phyloP scores from a whole-genome alignment of 2,113 vertebrate genomes.

The Mystacornis crossleyi region DNA sequence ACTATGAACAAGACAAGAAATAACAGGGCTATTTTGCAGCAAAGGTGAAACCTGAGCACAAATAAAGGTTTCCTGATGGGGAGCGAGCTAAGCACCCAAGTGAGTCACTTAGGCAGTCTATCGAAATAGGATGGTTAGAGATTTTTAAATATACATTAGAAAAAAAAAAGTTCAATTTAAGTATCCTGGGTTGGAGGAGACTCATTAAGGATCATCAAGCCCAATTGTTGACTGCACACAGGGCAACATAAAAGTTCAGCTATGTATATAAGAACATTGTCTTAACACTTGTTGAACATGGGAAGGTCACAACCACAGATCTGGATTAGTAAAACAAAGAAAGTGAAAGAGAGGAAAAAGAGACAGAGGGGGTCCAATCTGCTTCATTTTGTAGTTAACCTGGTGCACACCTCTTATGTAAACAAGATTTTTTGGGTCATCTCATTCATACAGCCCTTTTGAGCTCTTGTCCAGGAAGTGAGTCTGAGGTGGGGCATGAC shows the following conservation, averaged over 20 bases:
- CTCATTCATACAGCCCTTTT: neutral
- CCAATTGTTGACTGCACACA: neutral
- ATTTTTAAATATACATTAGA: neutral
- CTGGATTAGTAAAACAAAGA: neutral
- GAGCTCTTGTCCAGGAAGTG: neutral
- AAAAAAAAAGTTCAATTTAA: neutral
- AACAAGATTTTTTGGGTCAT: neutral
- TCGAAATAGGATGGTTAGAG: neutral
- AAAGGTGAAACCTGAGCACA: neutral
- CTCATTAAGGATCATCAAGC: neutral
- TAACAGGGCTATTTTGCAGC: neutral
- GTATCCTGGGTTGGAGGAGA: neutral
- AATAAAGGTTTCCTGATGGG: neutral
- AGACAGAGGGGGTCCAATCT: fast-evolving
- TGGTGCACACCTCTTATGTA: neutral
- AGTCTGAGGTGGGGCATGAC: fast-evolving
- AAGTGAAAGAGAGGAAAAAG: neutral
- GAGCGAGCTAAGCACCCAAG: neutral
- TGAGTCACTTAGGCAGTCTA: neutral
- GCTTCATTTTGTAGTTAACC: neutral
- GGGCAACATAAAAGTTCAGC: neutral
- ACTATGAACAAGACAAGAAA: neutral
- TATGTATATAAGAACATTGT: neutral
- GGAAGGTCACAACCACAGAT: neutral
- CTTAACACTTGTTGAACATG: neutral